Base-by-base conservation (phyloP, 2,888 invertebrate species). In the Xanthorhoe designata region DNA sequence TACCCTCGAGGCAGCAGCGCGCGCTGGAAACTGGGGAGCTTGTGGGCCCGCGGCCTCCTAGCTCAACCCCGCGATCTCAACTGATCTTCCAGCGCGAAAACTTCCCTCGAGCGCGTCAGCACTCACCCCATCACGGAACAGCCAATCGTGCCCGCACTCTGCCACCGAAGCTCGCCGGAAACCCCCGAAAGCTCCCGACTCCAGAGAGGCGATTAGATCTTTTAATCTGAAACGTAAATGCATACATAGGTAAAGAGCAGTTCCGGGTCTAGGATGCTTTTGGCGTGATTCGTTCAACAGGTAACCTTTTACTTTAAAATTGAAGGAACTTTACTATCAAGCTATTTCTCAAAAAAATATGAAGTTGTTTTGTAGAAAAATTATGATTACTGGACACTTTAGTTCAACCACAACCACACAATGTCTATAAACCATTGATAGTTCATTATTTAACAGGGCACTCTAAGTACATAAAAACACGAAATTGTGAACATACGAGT, bases 191-290 rank as follows among this genome's bases (percentile, higher is more conserved):
- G 71, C 73, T 70, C 61, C 85, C 91, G 92, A 91, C 74, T 73
- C 75, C 77, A 82, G 89, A 89, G 90, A 89, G 91, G 85, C 85
- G 87, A 92, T 91, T 91, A 89, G 92, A 89, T 92, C 90, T 91
- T 91, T 91, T 93, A 93, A 93, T 92, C 91, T 91, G 88, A 88
- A 92, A 91, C 89, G 90, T 87, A 91, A 94, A 92, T 91, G 92
- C 92, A 92, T 86, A 87, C 83, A 91, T 90, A 89, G 87, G 87
- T 89, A 88, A 88, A 86, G 85, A 86, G 81, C 73, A 81, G 79
- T 55, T 53, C 82, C 81, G 64, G 72, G 62, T 64, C 64, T 82
- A 85, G 85, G 81, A 86, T 81, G 85, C 83, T 81, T 85, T 83
- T 80, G 79, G 61, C 83, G 80, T 81, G 81, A 82, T 81, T 83